A percentile compares a stretch with the other conserved stretches of the same genome.
Evolutionary conservation across 2,888 invertebrate species (phyloP).

Genomic region (Acrobeloides nanus): DNA sequence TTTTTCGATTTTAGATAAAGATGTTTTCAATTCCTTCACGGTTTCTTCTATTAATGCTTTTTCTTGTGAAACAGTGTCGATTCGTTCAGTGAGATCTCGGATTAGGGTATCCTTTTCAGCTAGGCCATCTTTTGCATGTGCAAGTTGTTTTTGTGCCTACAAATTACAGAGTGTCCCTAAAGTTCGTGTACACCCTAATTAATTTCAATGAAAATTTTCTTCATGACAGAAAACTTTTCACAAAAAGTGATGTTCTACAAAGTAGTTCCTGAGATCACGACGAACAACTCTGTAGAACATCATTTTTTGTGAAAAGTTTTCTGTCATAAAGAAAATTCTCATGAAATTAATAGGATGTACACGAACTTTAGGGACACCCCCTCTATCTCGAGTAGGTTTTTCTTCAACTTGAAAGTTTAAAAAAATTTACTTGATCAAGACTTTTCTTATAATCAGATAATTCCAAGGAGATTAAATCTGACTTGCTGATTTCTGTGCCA

Average conservation of each 20-base stretch:
- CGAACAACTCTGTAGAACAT: too few relatives aligned
- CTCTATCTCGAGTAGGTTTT: conserved; percentile 10
- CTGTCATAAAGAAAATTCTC: too few relatives aligned
- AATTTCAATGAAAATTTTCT: too few relatives aligned
- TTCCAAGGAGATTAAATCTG: conserved; percentile 27
- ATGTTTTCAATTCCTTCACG: neutral
- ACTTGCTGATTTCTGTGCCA: neutral
- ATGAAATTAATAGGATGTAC: too few relatives aligned
- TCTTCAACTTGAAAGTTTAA: conserved; percentile 17
- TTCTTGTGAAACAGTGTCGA: conserved; percentile 9
- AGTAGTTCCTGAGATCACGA: too few relatives aligned
- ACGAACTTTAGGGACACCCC: conserved; percentile 12
- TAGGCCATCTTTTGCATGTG: conserved; percentile 1
- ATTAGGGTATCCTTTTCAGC: conserved; percentile 1
- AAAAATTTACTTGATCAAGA: conserved; percentile 11
- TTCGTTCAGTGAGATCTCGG: conserved; percentile 12
- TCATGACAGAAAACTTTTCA: neutral
- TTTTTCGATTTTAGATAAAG: too few relatives aligned
- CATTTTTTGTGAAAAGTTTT: too few relatives aligned
- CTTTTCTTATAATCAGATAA: conserved; percentile 28
- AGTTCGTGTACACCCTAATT: too few relatives aligned
- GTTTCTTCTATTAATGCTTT: conserved; percentile 8
- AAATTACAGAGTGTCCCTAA: too few relatives aligned
- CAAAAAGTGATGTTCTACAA: too few relatives aligned
- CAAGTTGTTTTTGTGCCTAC: conserved; percentile 6